Base-by-base conservation (phyloP, 2,113 vertebrate genomes). In the Chamaea fasciata region DNA sequence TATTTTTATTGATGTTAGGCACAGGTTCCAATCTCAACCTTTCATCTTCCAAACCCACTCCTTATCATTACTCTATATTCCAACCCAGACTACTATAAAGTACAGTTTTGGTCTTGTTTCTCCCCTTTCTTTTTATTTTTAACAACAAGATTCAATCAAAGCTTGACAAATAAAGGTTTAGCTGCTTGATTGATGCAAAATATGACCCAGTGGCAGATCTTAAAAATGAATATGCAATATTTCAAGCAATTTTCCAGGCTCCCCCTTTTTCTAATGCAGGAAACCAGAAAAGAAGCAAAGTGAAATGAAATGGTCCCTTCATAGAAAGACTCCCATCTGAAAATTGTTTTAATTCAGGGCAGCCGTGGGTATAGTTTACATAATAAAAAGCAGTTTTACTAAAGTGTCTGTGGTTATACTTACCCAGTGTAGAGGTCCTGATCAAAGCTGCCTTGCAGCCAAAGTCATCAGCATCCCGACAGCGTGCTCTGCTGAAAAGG, bases 371-470 rank as follows among this genome's bases (percentile, higher is more conserved):
- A 70, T 80, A 96, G 92, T 96, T 97, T 94, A 90, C 89, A 73
- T 85, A 82, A 90, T 98, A 98, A 97, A 95, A 97, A 97, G 97
- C 98, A 98, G 98, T 95, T 95, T 86, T 89, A 71, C 81, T 74
- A 20, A 97, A 96, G 98, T 98, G 98, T 97, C 90, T 96, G 97
- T 96, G 97, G 97, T 97, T 97, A 92, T 81, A 84, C 59, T 86
- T 92, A 89, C 70, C 92, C 67, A 81, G 94, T 46, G 91, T 59
- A 95, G 97, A 98, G 95, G 97, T 94, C 84, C 59, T 98, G 98
- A 98, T 98, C 98, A 98, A 98, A 98, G 98, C 86, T 92, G 87
- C 94, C 64, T 96, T 95, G 94, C 97, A 97, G 97, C 96, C 97
- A 94, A 95, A 97, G 97, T 97, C 97, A 97, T 97, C 97, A 97